Evolutionary conservation across 2,888 invertebrate species (phyloP).

Genomic region (Abscondita cerata): DNA sequence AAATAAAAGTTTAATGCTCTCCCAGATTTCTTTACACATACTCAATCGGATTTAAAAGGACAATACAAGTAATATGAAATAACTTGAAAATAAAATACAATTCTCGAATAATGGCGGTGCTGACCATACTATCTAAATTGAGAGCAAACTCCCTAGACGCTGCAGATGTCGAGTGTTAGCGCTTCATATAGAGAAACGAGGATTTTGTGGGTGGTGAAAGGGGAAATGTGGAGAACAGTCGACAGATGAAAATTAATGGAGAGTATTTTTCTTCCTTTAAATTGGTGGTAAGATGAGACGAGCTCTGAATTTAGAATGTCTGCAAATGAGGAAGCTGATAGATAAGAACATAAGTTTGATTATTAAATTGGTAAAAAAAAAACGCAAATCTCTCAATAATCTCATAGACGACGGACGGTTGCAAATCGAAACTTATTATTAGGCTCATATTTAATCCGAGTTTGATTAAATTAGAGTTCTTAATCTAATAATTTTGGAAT

Average conservation of each 20-base stretch:
- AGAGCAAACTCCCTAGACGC: constrained; percentile 29
- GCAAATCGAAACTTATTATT: no score
- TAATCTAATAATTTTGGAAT: no score
- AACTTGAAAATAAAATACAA: constrained; percentile 28
- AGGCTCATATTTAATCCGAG: no score
- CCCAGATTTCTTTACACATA: no score
- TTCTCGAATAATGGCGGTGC: constrained; percentile 21
- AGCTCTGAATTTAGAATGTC: constrained; percentile 46
- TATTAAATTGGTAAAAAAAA: constrained; percentile 32
- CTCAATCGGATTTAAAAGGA: no score
- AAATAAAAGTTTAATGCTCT: no score
- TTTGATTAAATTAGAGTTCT: no score
- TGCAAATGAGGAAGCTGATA: constrained; percentile 42
- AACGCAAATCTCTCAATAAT: not conserved
- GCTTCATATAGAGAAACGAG: constrained; percentile 31
- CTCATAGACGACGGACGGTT: not conserved
- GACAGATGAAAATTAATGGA: constrained; percentile 58
- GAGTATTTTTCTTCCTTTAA: constrained; percentile 57
- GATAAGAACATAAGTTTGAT: constrained; percentile 33
- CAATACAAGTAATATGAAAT: constrained; percentile 12
- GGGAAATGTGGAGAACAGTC: constrained; percentile 39
- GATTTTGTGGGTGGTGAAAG: constrained; percentile 25
- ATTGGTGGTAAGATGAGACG: constrained; percentile 55
- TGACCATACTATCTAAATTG: constrained; percentile 30
- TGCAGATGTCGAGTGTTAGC: constrained; percentile 28